Evolutionary conservation across 2,113 vertebrate species (phyloP).

Genomic region (Rhinopithecus roxellana): DNA sequence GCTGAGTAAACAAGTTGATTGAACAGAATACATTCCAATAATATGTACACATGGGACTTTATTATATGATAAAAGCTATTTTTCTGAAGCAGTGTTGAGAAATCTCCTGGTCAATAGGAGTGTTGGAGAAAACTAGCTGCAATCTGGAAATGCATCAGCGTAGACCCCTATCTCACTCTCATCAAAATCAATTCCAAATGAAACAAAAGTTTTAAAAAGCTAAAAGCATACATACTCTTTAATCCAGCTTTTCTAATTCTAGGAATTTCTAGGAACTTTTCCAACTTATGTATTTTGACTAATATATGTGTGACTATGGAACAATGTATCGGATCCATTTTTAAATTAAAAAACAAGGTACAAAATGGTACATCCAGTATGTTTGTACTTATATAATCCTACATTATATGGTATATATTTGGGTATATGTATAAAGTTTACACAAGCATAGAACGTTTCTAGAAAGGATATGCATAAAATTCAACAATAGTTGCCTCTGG

Average conservation of each 20-base stretch:
- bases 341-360: conserved; percentile 27
- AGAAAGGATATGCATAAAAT: not conserved
- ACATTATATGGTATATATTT: not conserved
- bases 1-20: not conserved
- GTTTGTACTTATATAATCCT: not conserved
- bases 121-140: not conserved
- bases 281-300: not conserved
- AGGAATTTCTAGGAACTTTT: not conserved
- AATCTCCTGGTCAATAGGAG: not conserved
- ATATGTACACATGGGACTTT: not conserved
- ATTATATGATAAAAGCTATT: not conserved
- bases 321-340: not conserved
- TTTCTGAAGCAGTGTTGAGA: not conserved
- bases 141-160: not conserved
- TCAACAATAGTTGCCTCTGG: not conserved
- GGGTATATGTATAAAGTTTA: not conserved
- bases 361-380: not conserved
- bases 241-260: not conserved
- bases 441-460: not conserved
- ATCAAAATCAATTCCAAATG: conserved; percentile 18
- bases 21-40: not conserved
- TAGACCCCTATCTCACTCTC: not conserved
- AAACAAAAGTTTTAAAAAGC: not conserved
- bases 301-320: not conserved
- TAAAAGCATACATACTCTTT: not conserved